These are phyloP conservation scores for Trematocara unimaculatum DNA, from an alignment of 2,113 vertebrate species.

Conservation along the genomic window DNA sequence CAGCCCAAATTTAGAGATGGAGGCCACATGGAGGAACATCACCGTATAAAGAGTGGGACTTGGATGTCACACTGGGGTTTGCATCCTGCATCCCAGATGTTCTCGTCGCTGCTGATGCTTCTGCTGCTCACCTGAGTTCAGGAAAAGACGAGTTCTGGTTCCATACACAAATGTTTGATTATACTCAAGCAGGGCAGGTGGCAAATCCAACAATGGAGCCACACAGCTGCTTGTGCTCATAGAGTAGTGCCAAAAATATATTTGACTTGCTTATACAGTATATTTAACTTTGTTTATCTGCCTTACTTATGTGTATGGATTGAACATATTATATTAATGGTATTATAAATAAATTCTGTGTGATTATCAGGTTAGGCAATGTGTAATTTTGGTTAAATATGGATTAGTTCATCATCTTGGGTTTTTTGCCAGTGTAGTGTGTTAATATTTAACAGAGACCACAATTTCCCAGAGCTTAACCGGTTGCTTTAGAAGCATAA, in stretches of 20 bases:
- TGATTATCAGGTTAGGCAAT: background rate
- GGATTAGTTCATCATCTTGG: background rate
- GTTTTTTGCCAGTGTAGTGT: background rate
- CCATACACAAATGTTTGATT: background rate
- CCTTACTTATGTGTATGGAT: background rate
- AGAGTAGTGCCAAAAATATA: background rate
- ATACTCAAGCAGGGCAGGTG: background rate
- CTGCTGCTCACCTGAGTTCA: background rate
- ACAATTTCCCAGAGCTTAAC: background rate
- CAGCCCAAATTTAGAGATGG: background rate
- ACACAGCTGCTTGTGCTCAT: background rate
- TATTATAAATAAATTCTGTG: background rate
- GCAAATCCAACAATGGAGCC: background rate
- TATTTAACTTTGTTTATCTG: background rate
- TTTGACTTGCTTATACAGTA: background rate
- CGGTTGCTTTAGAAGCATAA: background rate
- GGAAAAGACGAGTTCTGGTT: background rate
- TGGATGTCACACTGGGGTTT: background rate
- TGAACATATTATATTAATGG: background rate
- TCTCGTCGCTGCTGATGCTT: rapidly evolving
- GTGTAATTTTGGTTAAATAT: background rate
- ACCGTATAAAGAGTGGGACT: background rate
- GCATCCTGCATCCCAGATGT: background rate
- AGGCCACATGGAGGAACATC: background rate
- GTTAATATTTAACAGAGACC: background rate